Percentiles rank a stretch among this genome's conserved stretches.
These are phyloP conservation scores for Marmota flaviventris DNA, from an alignment of 2,113 vertebrate genomes.

Conservation along the genomic window DNA sequence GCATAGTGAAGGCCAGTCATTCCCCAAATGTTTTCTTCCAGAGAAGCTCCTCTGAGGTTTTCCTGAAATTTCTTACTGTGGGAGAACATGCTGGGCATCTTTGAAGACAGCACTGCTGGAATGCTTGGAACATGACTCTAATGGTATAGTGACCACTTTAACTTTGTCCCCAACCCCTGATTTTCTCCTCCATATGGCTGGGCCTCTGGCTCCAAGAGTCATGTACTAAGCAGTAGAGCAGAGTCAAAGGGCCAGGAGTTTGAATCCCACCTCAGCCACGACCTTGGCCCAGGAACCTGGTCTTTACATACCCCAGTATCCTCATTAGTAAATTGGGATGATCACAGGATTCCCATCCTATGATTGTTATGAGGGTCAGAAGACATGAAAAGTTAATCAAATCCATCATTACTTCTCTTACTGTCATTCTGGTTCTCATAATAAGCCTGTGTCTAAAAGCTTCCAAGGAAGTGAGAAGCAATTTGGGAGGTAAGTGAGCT, in stretches of 20 bases:
- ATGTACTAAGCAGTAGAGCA: not conserved
- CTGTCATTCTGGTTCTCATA: not conserved
- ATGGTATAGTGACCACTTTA: not conserved
- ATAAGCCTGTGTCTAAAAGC: not conserved
- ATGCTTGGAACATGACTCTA: not conserved
- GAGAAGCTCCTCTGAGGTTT: not conserved
- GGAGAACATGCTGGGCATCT: not conserved
- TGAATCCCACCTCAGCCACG: not conserved
- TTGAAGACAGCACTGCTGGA: not conserved
- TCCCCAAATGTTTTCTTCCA: not conserved
- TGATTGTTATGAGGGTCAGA: not conserved
- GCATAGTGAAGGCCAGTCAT: fast-evolving
- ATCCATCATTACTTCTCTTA: not conserved
- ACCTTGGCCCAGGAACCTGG: not conserved
- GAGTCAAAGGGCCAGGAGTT: not conserved
- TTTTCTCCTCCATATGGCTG: not conserved
- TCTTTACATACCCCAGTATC: not conserved
- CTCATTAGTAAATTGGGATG: not conserved
- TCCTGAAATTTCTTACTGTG: not conserved
- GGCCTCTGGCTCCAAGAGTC: not conserved
- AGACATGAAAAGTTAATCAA: not conserved
- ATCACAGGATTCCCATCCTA: not conserved
- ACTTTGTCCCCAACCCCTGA: not conserved
- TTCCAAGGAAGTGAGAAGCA: not conserved
- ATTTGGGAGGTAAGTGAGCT: fast-evolving